These are phyloP conservation scores for Notothenia coriiceps DNA, from an alignment of 2,113 vertebrate species.

Conservation along the genomic window DNA sequence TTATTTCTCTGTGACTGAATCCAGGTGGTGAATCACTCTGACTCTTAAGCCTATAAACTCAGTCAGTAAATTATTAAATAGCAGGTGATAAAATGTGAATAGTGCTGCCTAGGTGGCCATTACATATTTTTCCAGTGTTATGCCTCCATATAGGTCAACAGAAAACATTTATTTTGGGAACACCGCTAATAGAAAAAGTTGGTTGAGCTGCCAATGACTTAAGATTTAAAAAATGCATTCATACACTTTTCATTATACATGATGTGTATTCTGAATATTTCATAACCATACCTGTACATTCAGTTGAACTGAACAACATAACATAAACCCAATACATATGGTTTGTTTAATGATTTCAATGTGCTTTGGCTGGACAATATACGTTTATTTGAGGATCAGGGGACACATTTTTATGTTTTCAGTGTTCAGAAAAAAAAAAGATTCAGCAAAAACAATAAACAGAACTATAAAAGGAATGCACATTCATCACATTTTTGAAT, in stretches of 20 bases:
- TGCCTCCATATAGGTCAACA: slow-evolving; percentile 42
- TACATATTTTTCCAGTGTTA: slow-evolving; percentile 54
- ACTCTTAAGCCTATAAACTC: slow-evolving; percentile 54
- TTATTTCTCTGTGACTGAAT: slow-evolving; percentile 29
- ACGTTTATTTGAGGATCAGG: too few species aligned
- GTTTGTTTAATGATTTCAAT: neutral
- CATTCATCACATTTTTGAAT: too few species aligned
- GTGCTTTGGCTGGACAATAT: neutral
- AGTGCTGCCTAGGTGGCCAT: slow-evolving; percentile 55
- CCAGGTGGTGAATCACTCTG: slow-evolving; percentile 29
- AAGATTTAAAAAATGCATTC: slow-evolving; percentile 22
- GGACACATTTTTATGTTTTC: too few species aligned
- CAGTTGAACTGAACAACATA: too few species aligned
- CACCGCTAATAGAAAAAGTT: slow-evolving; percentile 24
- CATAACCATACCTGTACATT: neutral
- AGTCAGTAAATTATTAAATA: slow-evolving; percentile 73
- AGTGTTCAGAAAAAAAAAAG: neutral
- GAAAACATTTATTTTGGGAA: slow-evolving; percentile 39
- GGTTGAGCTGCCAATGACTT: slow-evolving; percentile 20
- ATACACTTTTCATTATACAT: slow-evolving; percentile 3
- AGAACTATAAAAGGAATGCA: too few species aligned
- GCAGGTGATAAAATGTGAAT: slow-evolving; percentile 73
- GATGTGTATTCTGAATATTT: slow-evolving; percentile 1
- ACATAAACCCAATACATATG: neutral
- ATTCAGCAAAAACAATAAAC: too few species aligned